Conservation (phyloP, 1,140 invertebrate genomes). For the Panagrolaimus sp. region DNA sequence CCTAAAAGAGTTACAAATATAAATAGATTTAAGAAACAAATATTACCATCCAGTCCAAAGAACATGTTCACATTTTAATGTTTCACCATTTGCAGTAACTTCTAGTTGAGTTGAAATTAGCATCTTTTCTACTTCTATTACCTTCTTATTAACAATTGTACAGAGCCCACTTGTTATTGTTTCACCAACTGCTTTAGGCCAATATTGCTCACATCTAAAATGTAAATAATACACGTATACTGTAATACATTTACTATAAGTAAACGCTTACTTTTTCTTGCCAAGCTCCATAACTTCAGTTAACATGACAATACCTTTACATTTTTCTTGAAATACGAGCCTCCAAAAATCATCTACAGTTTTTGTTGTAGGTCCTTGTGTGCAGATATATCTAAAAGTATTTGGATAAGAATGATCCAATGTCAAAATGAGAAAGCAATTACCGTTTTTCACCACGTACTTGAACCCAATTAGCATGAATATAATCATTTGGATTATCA, state of each 20-base stretch:
- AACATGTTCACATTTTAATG: slow-evolving; percentile 18
- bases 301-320: slow-evolving; percentile 60
- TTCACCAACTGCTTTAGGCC: slow-evolving; percentile 7
- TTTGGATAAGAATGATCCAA: too few species aligned
- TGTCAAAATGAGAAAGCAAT: too few species aligned
- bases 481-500: slow-evolving; percentile 6
- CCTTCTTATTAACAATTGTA: slow-evolving; percentile 12
- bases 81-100: slow-evolving; percentile 8
- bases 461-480: slow-evolving; percentile 9
- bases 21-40: slow-evolving; percentile 20
- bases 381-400: not conserved
- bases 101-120: slow-evolving; percentile 4
- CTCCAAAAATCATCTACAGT: slow-evolving; percentile 90
- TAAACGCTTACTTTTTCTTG: slow-evolving; percentile 31
- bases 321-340: slow-evolving; percentile 86
- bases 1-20: not conserved
- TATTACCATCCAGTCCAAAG: slow-evolving; percentile 37
- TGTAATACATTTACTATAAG: too few species aligned
- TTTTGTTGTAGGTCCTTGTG: slow-evolving; percentile 78
- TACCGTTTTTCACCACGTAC: slow-evolving; percentile 11
- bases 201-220: slow-evolving; percentile 16
- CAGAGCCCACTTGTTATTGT: not conserved
- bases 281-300: slow-evolving; percentile 59
- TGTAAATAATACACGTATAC: too few species aligned
- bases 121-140: not conserved